These are phyloP conservation scores for Plectropomus leopardus DNA, from an alignment of 2,113 vertebrate genomes.

Conservation along the genomic window DNA sequence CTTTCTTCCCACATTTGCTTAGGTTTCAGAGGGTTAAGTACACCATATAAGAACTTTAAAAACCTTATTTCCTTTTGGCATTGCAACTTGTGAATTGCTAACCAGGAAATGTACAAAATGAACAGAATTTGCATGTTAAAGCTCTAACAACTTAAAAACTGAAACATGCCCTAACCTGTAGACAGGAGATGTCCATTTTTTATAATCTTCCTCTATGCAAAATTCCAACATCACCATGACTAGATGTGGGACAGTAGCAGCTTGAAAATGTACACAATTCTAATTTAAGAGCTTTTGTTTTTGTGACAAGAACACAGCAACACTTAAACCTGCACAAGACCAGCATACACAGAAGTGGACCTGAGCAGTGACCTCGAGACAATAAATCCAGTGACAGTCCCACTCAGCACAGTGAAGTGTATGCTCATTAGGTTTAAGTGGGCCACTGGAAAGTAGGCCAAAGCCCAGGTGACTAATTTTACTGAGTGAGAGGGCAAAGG, in stretches of 20 bases:
- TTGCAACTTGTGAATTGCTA: background rate
- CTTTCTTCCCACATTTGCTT: no score
- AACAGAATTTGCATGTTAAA: background rate
- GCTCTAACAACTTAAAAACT: background rate
- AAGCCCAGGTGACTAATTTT: conserved; percentile 42
- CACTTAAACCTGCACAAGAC: no score
- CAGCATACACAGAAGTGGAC: background rate
- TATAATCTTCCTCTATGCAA: no score
- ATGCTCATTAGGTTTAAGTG: conserved; percentile 5
- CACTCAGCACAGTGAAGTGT: background rate
- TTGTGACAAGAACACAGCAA: background rate
- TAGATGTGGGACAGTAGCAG: background rate
- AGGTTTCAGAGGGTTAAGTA: background rate
- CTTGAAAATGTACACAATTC: background rate
- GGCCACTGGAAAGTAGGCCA: conserved; percentile 40
- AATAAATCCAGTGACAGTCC: background rate
- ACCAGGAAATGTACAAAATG: background rate
- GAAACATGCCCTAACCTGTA: background rate
- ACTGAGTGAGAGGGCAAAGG: background rate
- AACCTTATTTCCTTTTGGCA: background rate
- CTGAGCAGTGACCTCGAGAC: background rate
- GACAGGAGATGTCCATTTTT: background rate
- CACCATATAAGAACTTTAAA: background rate
- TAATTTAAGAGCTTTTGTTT: background rate
- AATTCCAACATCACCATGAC: no score